Conservation (phyloP, 2,888 invertebrate genomes). For the Bombylius discolor region DNA sequence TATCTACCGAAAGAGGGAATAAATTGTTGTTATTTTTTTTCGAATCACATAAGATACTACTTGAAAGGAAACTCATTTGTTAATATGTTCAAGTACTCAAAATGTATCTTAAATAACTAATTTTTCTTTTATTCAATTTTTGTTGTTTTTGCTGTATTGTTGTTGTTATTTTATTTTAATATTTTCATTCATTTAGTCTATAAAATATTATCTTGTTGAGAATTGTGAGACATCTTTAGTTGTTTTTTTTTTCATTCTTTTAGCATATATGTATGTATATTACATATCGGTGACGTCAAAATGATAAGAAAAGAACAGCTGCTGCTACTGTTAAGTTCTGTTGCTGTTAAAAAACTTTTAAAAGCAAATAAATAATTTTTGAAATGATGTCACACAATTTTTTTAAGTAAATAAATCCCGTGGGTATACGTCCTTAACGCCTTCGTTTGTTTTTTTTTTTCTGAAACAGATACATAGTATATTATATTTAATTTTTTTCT, state of each 20-base stretch:
- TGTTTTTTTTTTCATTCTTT: too few species aligned
- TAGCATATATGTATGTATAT: too few species aligned
- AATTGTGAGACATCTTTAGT: too few species aligned
- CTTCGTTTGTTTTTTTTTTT: too few species aligned
- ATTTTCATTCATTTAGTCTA: too few species aligned
- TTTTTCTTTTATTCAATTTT: neutral
- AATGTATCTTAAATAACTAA: slow-evolving; percentile 2
- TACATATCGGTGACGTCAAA: slow-evolving; percentile 7
- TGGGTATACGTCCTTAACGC: neutral
- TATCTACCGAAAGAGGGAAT: neutral
- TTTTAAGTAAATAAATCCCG: neutral
- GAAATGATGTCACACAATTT: neutral
- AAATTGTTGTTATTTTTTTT: neutral
- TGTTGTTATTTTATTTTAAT: too few species aligned
- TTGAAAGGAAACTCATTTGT: slow-evolving; percentile 5
- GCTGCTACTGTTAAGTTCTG: neutral
- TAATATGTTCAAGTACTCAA: slow-evolving; percentile 6
- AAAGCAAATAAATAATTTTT: too few species aligned
- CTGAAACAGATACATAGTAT: neutral
- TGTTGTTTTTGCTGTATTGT: neutral
- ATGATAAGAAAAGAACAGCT: slow-evolving; percentile 12
- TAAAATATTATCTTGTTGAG: too few species aligned
- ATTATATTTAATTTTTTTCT: neutral
- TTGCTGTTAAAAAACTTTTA: too few species aligned
- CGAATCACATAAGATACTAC: too few species aligned